Percentiles rank a stretch among this genome's conserved stretches.
Evolutionary conservation across 2,888 invertebrate species (phyloP).

Genomic region (Amiota minor): DNA sequence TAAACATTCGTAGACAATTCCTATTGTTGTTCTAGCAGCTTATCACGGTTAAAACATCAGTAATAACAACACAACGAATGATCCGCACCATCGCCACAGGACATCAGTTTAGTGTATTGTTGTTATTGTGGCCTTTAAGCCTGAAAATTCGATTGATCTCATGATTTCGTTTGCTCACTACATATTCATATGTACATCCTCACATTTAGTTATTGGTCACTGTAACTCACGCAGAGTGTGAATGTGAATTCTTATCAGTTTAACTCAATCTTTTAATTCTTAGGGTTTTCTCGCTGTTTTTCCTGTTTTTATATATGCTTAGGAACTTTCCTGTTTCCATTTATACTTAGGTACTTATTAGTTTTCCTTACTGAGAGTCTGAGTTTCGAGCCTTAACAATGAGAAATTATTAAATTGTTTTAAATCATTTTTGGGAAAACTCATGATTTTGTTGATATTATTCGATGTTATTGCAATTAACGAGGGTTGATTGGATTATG

Average conservation of each 20-base stretch:
- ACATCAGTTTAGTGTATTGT: background rate
- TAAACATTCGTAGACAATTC: background rate
- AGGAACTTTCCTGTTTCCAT: slow-evolving; percentile 59
- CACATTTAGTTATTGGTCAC: background rate
- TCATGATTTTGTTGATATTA: background rate
- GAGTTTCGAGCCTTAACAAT: slow-evolving; percentile 57
- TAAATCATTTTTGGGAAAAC: slow-evolving; percentile 58
- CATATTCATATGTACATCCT: background rate
- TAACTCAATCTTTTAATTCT: slow-evolving; percentile 56
- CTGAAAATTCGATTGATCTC: background rate
- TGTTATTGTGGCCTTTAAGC: background rate
- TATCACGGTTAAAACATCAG: slow-evolving; percentile 19
- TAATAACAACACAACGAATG: background rate
- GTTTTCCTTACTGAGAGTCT: slow-evolving; percentile 43
- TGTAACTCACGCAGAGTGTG: slow-evolving; percentile 62
- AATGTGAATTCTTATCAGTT: slow-evolving; percentile 58
- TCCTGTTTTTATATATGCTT: slow-evolving; percentile 52
- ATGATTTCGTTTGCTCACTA: background rate
- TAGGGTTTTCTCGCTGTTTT: slow-evolving; percentile 24
- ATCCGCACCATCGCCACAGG: slow-evolving; percentile 15
- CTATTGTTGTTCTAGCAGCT: slow-evolving; percentile 6
- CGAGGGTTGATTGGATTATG: slow-evolving; percentile 50
- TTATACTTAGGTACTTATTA: slow-evolving; percentile 59
- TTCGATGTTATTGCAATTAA: background rate
- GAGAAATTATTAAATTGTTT: slow-evolving; percentile 65